phyloP scores from a whole-genome alignment of 2,888 invertebrate species.

The Pimpla rufipes region DNA sequence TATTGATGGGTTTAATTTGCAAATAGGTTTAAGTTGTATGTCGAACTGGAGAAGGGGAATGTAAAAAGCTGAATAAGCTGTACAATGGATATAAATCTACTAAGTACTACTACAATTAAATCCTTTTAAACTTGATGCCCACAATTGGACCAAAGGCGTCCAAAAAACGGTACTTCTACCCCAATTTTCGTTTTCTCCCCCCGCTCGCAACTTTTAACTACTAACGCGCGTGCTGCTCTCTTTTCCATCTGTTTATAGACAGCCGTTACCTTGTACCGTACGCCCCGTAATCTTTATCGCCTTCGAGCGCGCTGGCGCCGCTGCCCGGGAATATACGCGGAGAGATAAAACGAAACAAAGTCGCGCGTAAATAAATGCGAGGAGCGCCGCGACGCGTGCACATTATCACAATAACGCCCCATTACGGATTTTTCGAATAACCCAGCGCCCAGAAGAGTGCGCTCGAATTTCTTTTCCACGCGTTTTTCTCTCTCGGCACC shows the following conservation, averaged over 20 bases:
- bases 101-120: no score
- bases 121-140: no score
- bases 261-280: background rate
- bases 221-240: background rate
- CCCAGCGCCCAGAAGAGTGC: background rate
- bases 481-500: background rate
- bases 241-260: background rate
- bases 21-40: no score
- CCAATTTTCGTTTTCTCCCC: no score
- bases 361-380: background rate
- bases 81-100: no score
- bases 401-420: slow-evolving; percentile 64
- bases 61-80: no score
- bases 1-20: no score
- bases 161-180: no score
- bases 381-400: slow-evolving; percentile 13
- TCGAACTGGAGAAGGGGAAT: no score
- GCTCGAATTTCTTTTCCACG: slow-evolving; percentile 9
- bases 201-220: background rate
- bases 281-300: background rate
- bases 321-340: slow-evolving; percentile 2
- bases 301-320: background rate
- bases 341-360: slow-evolving; percentile 30
- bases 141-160: no score
- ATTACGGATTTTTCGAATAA: slow-evolving; percentile 30